Evolutionary conservation across 1,140 invertebrate genomes (phyloP).

Genomic region (Chironomus striatipennis): DNA sequence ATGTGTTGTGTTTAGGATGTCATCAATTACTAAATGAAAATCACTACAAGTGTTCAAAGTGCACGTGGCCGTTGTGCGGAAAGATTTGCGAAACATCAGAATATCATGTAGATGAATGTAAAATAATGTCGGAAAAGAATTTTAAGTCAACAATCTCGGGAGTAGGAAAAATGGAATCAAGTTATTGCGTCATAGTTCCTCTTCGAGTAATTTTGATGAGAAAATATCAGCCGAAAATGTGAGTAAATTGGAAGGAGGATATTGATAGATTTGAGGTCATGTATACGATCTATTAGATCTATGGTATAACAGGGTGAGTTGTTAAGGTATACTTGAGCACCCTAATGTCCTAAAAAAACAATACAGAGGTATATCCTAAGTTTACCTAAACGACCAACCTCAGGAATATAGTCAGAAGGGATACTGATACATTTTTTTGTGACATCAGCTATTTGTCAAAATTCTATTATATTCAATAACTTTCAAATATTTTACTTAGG

Average conservation of each 20-base stretch:
- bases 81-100: conserved; percentile 43
- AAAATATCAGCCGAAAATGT: conserved; percentile 44
- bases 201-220: conserved; percentile 53
- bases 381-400: no score
- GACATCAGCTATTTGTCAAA: no score
- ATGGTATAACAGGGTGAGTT: no score
- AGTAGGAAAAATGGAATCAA: conserved; percentile 42
- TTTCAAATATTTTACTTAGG: not conserved
- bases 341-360: no score
- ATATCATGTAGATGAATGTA: conserved; percentile 46
- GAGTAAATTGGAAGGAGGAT: conserved; percentile 33
- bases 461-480: not conserved
- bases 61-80: conserved; percentile 52
- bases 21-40: conserved; percentile 43
- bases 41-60: conserved; percentile 51
- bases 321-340: no score
- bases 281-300: no score
- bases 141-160: conserved; percentile 45
- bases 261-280: no score
- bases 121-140: conserved; percentile 45
- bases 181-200: conserved; percentile 53
- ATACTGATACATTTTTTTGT: no score
- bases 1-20: conserved; percentile 51
- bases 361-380: no score
- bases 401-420: no score